Conservation (phyloP, 2,888 invertebrate genomes). For the Macrostomum cliftonense region DNA sequence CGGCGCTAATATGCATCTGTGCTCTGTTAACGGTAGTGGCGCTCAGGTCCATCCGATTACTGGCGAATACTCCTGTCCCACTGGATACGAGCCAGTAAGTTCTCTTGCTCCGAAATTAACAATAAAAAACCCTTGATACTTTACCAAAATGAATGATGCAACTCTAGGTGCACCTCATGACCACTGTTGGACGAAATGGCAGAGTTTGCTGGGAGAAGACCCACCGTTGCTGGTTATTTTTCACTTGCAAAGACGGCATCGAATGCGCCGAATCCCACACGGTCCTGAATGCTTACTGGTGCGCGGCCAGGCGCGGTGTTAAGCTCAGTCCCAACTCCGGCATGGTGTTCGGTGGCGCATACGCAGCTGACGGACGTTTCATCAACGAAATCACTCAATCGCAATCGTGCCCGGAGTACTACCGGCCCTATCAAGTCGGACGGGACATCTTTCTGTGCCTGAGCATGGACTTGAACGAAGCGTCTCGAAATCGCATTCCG, state of each 20-base stretch:
- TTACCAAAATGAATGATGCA: too few relatives aligned
- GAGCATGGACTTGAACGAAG: slow-evolving; percentile 22
- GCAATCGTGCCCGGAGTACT: slow-evolving; percentile 17
- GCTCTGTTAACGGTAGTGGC: background rate
- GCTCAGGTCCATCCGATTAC: slow-evolving; percentile 20
- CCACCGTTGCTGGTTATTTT: too few relatives aligned
- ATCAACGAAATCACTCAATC: slow-evolving; percentile 17
- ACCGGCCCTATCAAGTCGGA: slow-evolving; percentile 16
- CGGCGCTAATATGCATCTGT: too few relatives aligned
- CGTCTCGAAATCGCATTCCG: slow-evolving; percentile 16
- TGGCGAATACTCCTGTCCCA: slow-evolving; percentile 17
- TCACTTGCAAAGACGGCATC: too few relatives aligned
- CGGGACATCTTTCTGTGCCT: slow-evolving; percentile 18
- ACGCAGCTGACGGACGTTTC: slow-evolving; percentile 11
- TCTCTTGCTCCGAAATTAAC: too few relatives aligned
- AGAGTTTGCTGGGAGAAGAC: background rate
- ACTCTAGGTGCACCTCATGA: too few relatives aligned
- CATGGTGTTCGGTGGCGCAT: slow-evolving; percentile 22
- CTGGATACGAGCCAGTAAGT: slow-evolving; percentile 16
- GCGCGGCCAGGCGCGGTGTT: slow-evolving; percentile 16
- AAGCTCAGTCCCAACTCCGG: slow-evolving; percentile 14
- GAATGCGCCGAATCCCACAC: too few relatives aligned
- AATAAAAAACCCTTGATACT: too few relatives aligned
- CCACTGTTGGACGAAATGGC: background rate
- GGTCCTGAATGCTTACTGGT: slow-evolving; percentile 18